Conservation (phyloP, 2,797 vertebrate species). For the Scomberomorus guttatus region DNA sequence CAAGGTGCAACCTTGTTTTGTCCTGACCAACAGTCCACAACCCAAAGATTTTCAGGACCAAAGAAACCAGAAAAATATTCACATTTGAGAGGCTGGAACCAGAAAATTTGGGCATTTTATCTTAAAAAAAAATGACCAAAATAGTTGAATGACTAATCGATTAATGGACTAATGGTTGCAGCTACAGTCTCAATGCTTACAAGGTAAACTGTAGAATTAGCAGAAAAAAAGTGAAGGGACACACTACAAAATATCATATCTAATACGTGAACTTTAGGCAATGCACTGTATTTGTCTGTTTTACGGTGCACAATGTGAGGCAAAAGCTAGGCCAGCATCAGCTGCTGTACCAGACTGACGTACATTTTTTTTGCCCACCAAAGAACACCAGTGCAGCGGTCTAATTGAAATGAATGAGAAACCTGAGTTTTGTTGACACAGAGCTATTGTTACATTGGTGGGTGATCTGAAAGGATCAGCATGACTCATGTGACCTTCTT, state of each 20-base stretch:
- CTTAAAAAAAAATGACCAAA: too few species aligned
- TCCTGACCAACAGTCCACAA: too few species aligned
- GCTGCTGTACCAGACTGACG: neutral
- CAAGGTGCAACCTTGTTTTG: too few species aligned
- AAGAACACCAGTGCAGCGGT: neutral
- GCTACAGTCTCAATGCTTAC: too few species aligned
- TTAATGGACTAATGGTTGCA: too few species aligned
- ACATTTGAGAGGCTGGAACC: too few species aligned
- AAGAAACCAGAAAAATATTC: too few species aligned
- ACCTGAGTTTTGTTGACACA: neutral
- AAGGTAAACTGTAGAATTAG: neutral
- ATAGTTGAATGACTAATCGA: too few species aligned
- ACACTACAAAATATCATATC: neutral
- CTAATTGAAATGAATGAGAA: neutral
- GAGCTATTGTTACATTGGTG: neutral
- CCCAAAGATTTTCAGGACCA: neutral
- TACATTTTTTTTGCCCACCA: slow-evolving; percentile 10
- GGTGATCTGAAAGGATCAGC: slow-evolving; percentile 4
- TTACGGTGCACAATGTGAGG: neutral
- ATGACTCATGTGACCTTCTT: slow-evolving; percentile 5
- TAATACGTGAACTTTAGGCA: neutral
- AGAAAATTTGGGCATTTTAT: neutral
- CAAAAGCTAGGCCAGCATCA: slow-evolving; percentile 2
- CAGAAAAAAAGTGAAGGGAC: neutral
- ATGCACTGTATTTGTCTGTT: neutral